phyloP scores from a whole-genome alignment of 2,888 invertebrate species.

The Salpingus planirostris region DNA sequence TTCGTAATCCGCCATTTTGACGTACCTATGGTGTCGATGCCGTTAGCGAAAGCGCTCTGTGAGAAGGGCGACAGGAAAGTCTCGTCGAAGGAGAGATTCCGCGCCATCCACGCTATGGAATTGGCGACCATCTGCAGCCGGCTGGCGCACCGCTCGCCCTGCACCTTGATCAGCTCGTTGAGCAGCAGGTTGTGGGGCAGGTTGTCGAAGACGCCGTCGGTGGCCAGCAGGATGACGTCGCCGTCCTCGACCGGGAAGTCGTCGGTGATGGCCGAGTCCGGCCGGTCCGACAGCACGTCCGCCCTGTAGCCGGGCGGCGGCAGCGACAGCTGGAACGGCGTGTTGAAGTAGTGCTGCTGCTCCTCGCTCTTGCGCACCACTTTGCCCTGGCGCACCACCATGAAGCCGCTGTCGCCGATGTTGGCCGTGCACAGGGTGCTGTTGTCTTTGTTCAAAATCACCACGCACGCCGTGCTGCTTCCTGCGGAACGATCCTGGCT shows the following conservation, averaged over 20 bases:
- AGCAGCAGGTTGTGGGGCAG: conserved; percentile 86
- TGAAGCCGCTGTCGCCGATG: conserved; percentile 97
- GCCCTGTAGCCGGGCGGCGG: conserved; percentile 85
- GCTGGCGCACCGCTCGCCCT: conserved; percentile 63
- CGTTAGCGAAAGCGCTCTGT: conserved; percentile 83
- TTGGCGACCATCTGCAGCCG: conserved; percentile 86
- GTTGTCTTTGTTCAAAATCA: conserved; percentile 84
- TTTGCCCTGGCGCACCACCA: conserved; percentile 79
- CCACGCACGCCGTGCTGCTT: conserved; percentile 96
- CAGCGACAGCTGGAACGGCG: conserved; percentile 92
- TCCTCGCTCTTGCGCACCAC: conserved; percentile 91
- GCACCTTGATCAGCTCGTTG: conserved; percentile 70
- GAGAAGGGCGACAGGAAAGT: conserved; percentile 95
- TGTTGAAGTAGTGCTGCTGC: conserved; percentile 98
- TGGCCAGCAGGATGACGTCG: conserved; percentile 90
- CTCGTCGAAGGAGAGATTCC: conserved; percentile 87
- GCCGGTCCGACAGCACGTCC: conserved; percentile 86
- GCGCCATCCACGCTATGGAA: conserved; percentile 91
- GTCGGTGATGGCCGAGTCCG: conserved; percentile 82
- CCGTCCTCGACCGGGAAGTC: conserved; percentile 86
- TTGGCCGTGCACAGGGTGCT: conserved; percentile 91
- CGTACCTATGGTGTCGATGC: conserved; percentile 84
- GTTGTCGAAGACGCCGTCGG: conserved; percentile 98
- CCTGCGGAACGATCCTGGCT: conserved; percentile 46
- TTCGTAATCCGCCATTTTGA: too few relatives aligned